Percentiles rank a stretch among this genome's conserved stretches.
Evolutionary conservation across 1,140 invertebrate genomes (phyloP).

Genomic region (Drosophila carrolli): DNA sequence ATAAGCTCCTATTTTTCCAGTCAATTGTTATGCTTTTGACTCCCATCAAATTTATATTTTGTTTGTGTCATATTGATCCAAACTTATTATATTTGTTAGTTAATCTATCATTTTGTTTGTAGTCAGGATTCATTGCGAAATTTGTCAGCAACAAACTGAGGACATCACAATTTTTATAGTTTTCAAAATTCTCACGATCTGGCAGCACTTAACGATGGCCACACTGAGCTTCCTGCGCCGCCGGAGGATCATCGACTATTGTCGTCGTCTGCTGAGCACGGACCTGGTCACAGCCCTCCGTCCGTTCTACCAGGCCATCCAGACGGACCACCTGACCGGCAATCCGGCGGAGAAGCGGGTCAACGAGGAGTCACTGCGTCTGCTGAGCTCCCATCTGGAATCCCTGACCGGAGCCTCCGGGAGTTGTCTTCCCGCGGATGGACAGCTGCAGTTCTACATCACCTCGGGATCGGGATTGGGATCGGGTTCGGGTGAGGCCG

Average conservation of each 20-base stretch:
- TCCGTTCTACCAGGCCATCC: slow-evolving; percentile 96
- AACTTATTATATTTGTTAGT: too few species aligned
- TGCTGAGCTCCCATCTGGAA: slow-evolving; percentile 92
- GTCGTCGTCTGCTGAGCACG: slow-evolving; percentile 63
- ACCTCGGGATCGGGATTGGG: slow-evolving; percentile 85
- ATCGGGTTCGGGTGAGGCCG: slow-evolving; percentile 86
- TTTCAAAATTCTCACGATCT: slow-evolving; percentile 9
- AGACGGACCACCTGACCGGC: slow-evolving; percentile 96
- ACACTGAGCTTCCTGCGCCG: slow-evolving; percentile 4
- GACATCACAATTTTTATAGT: slow-evolving; percentile 1
- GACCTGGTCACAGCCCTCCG: slow-evolving; percentile 93
- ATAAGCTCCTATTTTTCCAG: too few species aligned
- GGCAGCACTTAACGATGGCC: slow-evolving; percentile 14
- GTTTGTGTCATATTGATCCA: too few species aligned
- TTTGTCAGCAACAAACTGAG: slow-evolving; percentile 5
- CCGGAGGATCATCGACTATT: neutral
- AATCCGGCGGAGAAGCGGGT: slow-evolving; percentile 93
- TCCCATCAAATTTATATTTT: neutral
- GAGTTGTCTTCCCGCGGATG: slow-evolving; percentile 85
- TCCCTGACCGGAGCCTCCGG: slow-evolving; percentile 71
- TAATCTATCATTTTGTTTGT: too few species aligned
- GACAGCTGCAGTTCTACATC: slow-evolving; percentile 89
- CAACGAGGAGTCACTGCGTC: slow-evolving; percentile 95
- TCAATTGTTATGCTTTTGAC: too few species aligned
- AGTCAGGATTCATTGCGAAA: neutral